Evolutionary conservation across 2,113 vertebrate species (phyloP), one percentile per base, ranked within the genome.

Genomic region (Tauraco erythrolophus): DNA sequence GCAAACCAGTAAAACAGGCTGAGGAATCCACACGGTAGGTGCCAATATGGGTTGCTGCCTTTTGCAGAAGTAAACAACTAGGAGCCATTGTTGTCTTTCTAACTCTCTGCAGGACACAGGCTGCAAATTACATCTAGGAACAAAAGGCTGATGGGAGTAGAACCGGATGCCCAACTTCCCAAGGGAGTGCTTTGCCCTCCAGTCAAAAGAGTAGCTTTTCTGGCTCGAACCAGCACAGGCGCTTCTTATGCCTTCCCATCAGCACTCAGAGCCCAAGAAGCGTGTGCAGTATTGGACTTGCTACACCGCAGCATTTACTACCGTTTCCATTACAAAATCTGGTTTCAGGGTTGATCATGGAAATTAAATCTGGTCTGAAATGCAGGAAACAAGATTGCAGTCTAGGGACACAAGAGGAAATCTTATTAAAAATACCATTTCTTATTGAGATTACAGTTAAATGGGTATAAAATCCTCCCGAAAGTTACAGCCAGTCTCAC

Each of bases 61-160:
- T 89, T 84, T 97, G 71, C 69, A 81, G 92, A 77, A 97, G 90
- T 94, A 97, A 97, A 95, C 84, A 95, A 78, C 65, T 39, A 24
- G 82, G 69, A 96, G 87, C 72, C 83, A 86, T 95, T 97, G 96
- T 97, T 69, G 70, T 93, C 96, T 76, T 77, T 77, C 92, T 69
- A 64, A 53, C 92, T 88, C 92, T 97, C 85, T 92, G 93, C 68
- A 79, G 92, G 94, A 97, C 89, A 91, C 64, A 71, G 76, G 74
- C 89, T 81, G 93, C 96, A 97, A 98, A 97, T 98, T 97, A 97
- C 80, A 70, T 89, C 71, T 4, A 85, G 51, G 80, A 97, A 97
- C 87, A 98, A 97, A 97, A 96, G 53, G 56, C 6, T 91, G 95
- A 92, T 93, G 88, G 79, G 83, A 96, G 68, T 22, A 94, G 94